These are phyloP conservation scores for Poicephalus meyeri DNA, from an alignment of 2,113 vertebrate genomes.

Conservation along the genomic window DNA sequence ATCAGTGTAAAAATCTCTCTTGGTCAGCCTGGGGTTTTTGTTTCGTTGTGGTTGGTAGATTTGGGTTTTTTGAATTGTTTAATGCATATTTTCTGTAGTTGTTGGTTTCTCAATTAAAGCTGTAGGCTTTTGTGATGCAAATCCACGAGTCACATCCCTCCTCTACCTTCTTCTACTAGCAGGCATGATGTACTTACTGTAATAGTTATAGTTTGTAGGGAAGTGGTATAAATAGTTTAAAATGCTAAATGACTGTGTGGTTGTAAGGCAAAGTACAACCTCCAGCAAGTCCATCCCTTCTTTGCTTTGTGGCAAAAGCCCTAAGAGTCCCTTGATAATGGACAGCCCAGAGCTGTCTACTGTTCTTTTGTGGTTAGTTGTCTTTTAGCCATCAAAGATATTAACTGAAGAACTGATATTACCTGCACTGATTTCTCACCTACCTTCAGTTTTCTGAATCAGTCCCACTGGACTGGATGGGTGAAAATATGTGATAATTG, in stretches of 20 bases:
- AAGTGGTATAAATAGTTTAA: not conserved
- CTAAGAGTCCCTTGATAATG: not conserved
- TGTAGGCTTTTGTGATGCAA: not conserved
- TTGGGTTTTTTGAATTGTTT: not conserved
- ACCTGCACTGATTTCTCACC: not conserved
- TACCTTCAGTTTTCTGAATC: not conserved
- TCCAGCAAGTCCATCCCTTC: not conserved
- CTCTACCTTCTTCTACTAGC: not conserved
- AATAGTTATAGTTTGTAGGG: not conserved
- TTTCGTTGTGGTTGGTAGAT: not conserved
- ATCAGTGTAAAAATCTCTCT: not conserved
- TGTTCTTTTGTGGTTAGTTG: not conserved
- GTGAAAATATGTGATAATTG: not conserved
- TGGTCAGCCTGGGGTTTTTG: not conserved
- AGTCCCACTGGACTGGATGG: not conserved
- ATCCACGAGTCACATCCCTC: rapidly evolving
- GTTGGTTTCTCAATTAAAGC: not conserved
- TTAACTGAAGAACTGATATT: not conserved
- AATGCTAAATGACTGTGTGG: not conserved
- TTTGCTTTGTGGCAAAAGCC: not conserved
- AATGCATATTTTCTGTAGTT: not conserved
- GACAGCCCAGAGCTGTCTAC: not conserved
- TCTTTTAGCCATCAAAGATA: not conserved
- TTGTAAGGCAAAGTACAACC: not conserved
- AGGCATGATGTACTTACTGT: not conserved